phyloP scores from a whole-genome alignment of 2,888 invertebrate species.

The Andrena chrysosceles region DNA sequence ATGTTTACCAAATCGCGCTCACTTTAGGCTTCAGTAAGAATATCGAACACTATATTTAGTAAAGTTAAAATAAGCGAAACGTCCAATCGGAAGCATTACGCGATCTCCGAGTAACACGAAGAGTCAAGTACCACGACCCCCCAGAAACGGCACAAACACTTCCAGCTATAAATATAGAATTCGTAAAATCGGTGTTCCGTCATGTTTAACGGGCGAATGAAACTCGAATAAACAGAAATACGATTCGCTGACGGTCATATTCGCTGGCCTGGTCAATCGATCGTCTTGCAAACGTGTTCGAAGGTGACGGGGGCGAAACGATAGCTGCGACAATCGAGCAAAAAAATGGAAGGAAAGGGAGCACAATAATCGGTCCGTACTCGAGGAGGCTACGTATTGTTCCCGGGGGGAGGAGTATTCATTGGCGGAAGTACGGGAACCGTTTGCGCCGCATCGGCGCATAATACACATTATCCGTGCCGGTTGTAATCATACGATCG shows the following conservation, averaged over 20 bases:
- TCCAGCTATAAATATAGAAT: neutral
- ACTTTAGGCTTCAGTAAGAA: too few relatives aligned
- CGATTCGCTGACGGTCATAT: neutral
- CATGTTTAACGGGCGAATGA: neutral
- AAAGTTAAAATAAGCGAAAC: too few relatives aligned
- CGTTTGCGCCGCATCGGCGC: conserved; percentile 52
- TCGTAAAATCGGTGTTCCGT: neutral
- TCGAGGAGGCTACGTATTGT: conserved; percentile 53
- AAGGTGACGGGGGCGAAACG: conserved; percentile 33
- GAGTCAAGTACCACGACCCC: too few relatives aligned
- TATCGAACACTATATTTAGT: too few relatives aligned
- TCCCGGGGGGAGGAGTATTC: conserved; percentile 40
- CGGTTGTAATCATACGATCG: conserved; percentile 61
- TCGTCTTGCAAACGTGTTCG: conserved; percentile 1
- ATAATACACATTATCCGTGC: conserved; percentile 63
- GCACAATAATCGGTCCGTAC: conserved; percentile 51
- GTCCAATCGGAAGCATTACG: neutral
- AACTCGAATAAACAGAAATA: neutral
- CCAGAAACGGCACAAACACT: neutral
- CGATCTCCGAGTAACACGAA: neutral
- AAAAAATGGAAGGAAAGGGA: conserved; percentile 1
- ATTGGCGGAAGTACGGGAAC: conserved; percentile 45
- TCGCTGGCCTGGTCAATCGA: neutral
- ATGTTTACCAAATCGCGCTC: too few relatives aligned
- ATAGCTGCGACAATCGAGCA: conserved; percentile 4